Evolutionary conservation across 2,113 vertebrate genomes (phyloP).

Genomic region (Garra rufa): DNA sequence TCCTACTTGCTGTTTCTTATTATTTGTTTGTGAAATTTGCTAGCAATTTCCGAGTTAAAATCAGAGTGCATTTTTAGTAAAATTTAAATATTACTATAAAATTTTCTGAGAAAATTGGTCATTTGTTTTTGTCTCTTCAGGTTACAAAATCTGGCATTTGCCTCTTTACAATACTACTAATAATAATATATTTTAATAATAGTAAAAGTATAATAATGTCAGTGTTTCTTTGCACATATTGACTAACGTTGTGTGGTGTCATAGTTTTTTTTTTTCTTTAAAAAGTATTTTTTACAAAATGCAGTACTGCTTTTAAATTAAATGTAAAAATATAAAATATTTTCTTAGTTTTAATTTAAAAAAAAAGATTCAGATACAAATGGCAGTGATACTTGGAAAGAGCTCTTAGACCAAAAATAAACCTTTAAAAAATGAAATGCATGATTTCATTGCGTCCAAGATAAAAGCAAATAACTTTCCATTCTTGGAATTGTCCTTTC

Average conservation of each 20-base stretch:
- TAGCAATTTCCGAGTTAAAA: no score
- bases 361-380: not conserved
- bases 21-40: no score
- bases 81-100: not conserved
- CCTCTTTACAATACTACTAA: not conserved
- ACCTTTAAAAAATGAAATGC: not conserved
- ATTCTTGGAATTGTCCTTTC: slow-evolving; percentile 9
- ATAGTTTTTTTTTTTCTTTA: not conserved
- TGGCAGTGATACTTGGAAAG: not conserved
- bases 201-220: no score
- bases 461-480: not conserved
- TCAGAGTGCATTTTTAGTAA: not conserved
- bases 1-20: no score
- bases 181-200: not conserved
- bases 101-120: not conserved
- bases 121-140: not conserved
- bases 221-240: not conserved
- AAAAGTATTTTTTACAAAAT: not conserved
- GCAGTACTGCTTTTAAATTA: not conserved
- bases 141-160: no score
- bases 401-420: not conserved
- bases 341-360: no score
- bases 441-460: not conserved
- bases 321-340: not conserved
- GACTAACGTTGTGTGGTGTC: not conserved